Conservation (phyloP, 2,113 vertebrate species). For the Rostratula benghalensis region DNA sequence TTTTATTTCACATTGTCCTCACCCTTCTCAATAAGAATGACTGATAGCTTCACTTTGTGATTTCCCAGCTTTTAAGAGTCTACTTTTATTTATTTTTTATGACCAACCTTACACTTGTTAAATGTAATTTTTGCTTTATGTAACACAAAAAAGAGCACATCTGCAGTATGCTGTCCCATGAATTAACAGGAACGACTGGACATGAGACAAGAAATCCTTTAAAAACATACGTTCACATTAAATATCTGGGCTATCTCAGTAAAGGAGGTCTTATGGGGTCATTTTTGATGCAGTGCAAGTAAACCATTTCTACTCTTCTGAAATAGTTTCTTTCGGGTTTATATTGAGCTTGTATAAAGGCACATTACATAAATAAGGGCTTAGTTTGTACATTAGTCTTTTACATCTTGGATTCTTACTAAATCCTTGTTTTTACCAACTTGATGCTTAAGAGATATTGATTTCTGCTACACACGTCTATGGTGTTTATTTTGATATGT, state of each 20-base stretch:
- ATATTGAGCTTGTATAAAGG: slow-evolving; percentile 58
- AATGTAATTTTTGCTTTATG: slow-evolving; percentile 76
- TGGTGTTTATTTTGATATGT: slow-evolving; percentile 77
- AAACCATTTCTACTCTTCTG: slow-evolving; percentile 66
- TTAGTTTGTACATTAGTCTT: slow-evolving; percentile 74
- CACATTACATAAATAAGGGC: slow-evolving; percentile 75
- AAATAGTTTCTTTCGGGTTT: slow-evolving; percentile 71
- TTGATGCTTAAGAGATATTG: slow-evolving; percentile 74
- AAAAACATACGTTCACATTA: slow-evolving; percentile 70
- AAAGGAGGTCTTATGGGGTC: slow-evolving; percentile 68
- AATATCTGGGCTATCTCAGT: slow-evolving; percentile 56
- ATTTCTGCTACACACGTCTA: slow-evolving; percentile 69
- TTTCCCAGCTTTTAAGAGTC: slow-evolving; percentile 71
- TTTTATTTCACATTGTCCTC: slow-evolving; percentile 72
- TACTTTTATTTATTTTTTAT: slow-evolving; percentile 80
- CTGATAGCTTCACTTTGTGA: slow-evolving; percentile 62
- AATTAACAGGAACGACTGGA: slow-evolving; percentile 72
- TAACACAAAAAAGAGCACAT: slow-evolving; percentile 66
- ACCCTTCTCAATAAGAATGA: slow-evolving; percentile 67
- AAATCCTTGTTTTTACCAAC: slow-evolving; percentile 79
- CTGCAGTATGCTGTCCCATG: slow-evolving; percentile 55
- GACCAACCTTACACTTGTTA: slow-evolving; percentile 69
- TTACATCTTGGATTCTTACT: slow-evolving; percentile 72
- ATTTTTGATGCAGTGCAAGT: slow-evolving; percentile 72
- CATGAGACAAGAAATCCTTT: slow-evolving; percentile 73